Base-by-base conservation (phyloP, 2,113 vertebrate species). In the Antennarius striatus region DNA sequence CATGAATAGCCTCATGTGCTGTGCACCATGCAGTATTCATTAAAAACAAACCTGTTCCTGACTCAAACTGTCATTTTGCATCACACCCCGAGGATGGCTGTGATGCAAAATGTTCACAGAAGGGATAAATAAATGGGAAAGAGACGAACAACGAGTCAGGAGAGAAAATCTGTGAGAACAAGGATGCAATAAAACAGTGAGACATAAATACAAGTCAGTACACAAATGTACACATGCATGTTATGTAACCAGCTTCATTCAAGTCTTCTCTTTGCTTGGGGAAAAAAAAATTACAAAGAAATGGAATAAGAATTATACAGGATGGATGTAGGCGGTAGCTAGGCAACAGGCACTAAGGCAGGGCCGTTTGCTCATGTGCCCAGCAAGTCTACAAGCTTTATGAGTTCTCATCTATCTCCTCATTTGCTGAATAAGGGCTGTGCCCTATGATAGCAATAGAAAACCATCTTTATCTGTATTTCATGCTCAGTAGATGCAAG, bases 291-390 rank as follows among this genome's bases (percentile, higher is more conserved):
- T 46, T 53, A 13, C 50, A 55, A 55, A 46, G n/a, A 55, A 60
- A 55, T 13, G 51, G 6, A 70, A 73, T 55, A 73, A 66, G 73
- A 73, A 46, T 71, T 28, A 50, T 61, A 56, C 57, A 76, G 69
- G 51, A 81, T 78, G 66, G 54, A 78, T 81, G 80, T 57, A 74
- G 80, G 59, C 15, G 46, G 89, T 89, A 91, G 48, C 89, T 83
- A 88, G 81, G 89, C 88, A 91, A 91, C 89, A 87, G 62, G 75
- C 82, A 73, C 15, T 3, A 54, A 86, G 74, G 67, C 71, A 76
- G 81, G 58, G 40, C 67, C 59, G 71, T 84, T 81, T 81, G 75
- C 57, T 81, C 48, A 22, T 85, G 57, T 75, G 63, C 32, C 69
- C 50, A 43, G 8, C 73, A 80, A 79, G 54, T 78, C 67, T 57